phyloP scores from a whole-genome alignment of 2,888 invertebrate genomes.

The Microplitis deprimator region DNA sequence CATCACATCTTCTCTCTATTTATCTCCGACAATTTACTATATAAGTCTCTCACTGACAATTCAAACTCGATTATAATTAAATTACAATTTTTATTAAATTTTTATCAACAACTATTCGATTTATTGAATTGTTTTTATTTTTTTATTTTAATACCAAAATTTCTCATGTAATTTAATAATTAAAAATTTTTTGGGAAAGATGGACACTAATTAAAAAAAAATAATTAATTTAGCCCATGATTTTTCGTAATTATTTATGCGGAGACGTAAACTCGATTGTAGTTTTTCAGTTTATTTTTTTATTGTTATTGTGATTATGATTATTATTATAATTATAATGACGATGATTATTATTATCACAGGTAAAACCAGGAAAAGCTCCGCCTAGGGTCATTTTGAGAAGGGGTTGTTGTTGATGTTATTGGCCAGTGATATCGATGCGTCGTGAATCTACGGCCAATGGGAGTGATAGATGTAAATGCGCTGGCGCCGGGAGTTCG shows the following conservation, averaged over 20 bases:
- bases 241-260: not conserved
- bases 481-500: constrained; percentile 72
- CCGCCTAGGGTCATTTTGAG: constrained; percentile 68
- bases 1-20: constrained; percentile 28
- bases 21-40: constrained; percentile 13
- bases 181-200: no score
- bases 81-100: not conserved
- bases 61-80: constrained; percentile 7
- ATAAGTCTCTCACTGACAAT: not conserved
- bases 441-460: constrained; percentile 67
- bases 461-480: constrained; percentile 55
- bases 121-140: not conserved
- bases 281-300: constrained; percentile 38
- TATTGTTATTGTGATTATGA: constrained; percentile 41
- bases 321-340: constrained; percentile 42
- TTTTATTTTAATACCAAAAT: no score
- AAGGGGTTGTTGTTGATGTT: constrained; percentile 55
- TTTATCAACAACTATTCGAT: not conserved
- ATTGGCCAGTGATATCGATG: constrained; percentile 74
- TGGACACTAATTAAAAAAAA: no score
- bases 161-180: no score
- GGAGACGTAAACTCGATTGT: not conserved
- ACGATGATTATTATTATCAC: constrained; percentile 50
- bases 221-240: no score
- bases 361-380: constrained; percentile 52